Percentiles rank a stretch among this genome's conserved stretches.
phyloP scores from a whole-genome alignment of 2,797 vertebrate genomes.

The Sebastes cheni region DNA sequence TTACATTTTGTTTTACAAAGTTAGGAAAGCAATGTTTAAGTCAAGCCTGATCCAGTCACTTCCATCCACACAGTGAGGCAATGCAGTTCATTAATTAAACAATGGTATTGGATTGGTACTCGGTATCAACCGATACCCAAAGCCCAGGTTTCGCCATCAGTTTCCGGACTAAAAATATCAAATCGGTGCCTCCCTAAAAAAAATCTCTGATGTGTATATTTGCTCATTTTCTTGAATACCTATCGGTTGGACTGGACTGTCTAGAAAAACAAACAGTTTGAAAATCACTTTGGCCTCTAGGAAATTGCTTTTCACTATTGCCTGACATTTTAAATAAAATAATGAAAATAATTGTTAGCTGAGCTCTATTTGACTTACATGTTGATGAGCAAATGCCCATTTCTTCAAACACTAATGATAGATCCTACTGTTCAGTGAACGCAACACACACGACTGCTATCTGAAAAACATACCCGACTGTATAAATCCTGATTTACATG shows the following conservation, averaged over 20 bases:
- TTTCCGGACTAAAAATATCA: too few species aligned
- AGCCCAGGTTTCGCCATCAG: too few species aligned
- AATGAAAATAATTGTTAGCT: not conserved
- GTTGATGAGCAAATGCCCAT: not conserved
- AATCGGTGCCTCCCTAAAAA: too few species aligned
- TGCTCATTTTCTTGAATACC: not conserved
- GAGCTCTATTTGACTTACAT: not conserved
- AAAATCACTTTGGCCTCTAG: not conserved
- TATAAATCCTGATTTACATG: conserved; percentile 8
- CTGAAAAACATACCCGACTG: conserved; percentile 5
- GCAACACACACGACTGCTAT: not conserved
- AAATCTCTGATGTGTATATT: not conserved
- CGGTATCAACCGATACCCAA: too few species aligned
- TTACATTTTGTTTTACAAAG: too few species aligned
- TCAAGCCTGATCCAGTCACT: too few species aligned
- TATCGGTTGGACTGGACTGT: not conserved
- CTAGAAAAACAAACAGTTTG: not conserved
- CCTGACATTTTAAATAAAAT: not conserved
- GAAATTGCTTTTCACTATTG: not conserved
- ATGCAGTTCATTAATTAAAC: too few species aligned
- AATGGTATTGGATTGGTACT: too few species aligned
- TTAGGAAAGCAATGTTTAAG: too few species aligned
- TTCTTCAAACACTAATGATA: not conserved
- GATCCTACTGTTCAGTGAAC: not conserved
- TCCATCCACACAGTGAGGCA: too few species aligned